Percentiles rank a stretch among this genome's conserved stretches.
Evolutionary conservation across 1,140 invertebrate species (phyloP).

Genomic region (Drosophila subpulchrella): DNA sequence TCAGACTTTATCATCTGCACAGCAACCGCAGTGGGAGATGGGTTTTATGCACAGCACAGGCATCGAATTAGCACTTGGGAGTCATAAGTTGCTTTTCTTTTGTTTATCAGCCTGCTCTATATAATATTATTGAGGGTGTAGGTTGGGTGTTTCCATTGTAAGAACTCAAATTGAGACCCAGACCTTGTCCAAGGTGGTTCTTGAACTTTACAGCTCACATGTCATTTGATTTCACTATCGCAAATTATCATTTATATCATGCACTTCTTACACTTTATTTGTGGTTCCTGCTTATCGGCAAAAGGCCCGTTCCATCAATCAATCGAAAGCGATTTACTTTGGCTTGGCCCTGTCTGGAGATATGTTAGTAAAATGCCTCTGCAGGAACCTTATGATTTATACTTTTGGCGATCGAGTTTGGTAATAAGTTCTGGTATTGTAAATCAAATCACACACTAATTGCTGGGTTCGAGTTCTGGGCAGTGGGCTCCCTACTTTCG

Average conservation of each 20-base stretch:
- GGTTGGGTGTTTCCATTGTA: neutral
- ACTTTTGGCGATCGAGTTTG: conserved; percentile 9
- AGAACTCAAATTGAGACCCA: neutral
- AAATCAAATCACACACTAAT: conserved; percentile 53
- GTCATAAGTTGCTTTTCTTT: conserved; percentile 24
- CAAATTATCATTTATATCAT: conserved; percentile 38
- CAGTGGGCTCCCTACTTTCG: conserved; percentile 13
- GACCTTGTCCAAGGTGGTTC: conserved; percentile 27
- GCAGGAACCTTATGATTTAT: conserved; percentile 19
- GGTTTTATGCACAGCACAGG: conserved; percentile 69
- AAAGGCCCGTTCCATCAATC: conserved; percentile 58
- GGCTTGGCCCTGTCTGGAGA: conserved; percentile 38
- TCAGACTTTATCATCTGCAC: conserved; percentile 53
- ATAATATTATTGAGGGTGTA: neutral
- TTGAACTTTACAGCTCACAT: conserved; percentile 39
- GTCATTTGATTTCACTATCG: conserved; percentile 19
- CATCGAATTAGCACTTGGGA: conserved; percentile 64
- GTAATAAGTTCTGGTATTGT: conserved; percentile 30
- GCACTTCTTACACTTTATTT: conserved; percentile 71
- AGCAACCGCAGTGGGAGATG: conserved; percentile 17
- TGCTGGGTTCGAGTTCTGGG: neutral
- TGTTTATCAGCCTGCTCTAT: conserved; percentile 37
- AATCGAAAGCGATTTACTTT: conserved; percentile 66
- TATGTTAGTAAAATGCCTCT: conserved; percentile 18
- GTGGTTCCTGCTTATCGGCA: conserved; percentile 53